Conservation (phyloP, 2,797 vertebrate genomes). For the Phoebastria nigripes region DNA sequence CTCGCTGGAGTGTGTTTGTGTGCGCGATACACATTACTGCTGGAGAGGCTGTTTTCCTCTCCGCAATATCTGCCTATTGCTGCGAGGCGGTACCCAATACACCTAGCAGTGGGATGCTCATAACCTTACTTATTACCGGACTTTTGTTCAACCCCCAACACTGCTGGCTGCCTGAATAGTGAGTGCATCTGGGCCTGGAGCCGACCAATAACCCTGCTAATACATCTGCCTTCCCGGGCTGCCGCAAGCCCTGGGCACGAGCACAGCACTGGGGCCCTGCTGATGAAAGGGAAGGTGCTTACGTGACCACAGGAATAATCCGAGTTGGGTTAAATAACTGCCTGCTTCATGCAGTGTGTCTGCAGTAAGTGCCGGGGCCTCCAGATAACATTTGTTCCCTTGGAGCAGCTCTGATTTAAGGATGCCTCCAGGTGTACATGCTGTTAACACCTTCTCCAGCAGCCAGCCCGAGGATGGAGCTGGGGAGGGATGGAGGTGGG, state of each 20-base stretch:
- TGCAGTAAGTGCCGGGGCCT: background rate
- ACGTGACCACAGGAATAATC: background rate
- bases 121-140: background rate
- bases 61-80: background rate
- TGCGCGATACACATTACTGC: background rate
- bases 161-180: background rate
- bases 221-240: background rate
- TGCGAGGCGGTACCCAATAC: background rate
- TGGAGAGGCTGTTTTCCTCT: background rate
- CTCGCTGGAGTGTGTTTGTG: background rate
- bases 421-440: background rate
- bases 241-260: background rate
- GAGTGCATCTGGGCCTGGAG: background rate
- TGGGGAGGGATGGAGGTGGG: background rate
- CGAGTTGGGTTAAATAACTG: background rate
- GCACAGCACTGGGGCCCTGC: background rate
- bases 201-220: background rate
- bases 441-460: background rate
- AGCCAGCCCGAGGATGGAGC: background rate
- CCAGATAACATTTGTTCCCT: background rate
- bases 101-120: background rate
- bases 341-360: background rate
- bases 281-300: constrained; percentile 1
- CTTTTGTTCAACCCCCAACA: background rate
- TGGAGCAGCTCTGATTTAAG: background rate